phyloP scores from a whole-genome alignment of 2,888 invertebrate genomes.

The Calameuta pallipes region DNA sequence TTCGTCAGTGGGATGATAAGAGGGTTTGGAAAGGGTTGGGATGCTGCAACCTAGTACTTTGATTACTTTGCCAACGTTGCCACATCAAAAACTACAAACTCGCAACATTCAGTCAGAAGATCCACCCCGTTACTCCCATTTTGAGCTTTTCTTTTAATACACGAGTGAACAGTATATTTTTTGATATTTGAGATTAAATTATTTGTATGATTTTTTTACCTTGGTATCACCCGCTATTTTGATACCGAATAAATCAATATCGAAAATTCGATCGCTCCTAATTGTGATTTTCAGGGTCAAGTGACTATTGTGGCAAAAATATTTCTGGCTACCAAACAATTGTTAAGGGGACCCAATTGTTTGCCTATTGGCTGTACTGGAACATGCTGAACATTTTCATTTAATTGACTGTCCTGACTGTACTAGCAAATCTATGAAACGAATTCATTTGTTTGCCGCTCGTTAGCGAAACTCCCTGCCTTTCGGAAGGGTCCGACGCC shows the following conservation, averaged over 20 bases:
- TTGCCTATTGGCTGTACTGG: not conserved
- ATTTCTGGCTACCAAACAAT: not conserved
- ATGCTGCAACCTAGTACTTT: not conserved
- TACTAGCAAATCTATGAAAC: not conserved
- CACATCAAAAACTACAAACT: not conserved
- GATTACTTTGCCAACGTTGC: not conserved
- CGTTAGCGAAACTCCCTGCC: not conserved
- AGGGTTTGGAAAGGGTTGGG: too few relatives aligned
- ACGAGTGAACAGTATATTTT: not conserved
- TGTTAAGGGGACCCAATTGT: not conserved
- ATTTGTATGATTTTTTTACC: not conserved
- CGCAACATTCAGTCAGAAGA: not conserved
- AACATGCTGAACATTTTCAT: not conserved
- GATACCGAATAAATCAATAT: not conserved
- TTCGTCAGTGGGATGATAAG: too few relatives aligned
- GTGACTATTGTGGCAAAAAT: not conserved
- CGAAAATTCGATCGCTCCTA: not conserved
- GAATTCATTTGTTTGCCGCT: not conserved
- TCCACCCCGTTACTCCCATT: not conserved
- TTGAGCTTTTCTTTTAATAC: not conserved
- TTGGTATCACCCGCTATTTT: not conserved
- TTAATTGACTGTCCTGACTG: not conserved
- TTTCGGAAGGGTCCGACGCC: not conserved
- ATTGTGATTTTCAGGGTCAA: not conserved
- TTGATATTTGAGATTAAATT: not conserved